Evolutionary conservation across 2,888 invertebrate species (phyloP), one percentile per base, ranked within the genome.

Genomic region (Hypena proboscidalis): DNA sequence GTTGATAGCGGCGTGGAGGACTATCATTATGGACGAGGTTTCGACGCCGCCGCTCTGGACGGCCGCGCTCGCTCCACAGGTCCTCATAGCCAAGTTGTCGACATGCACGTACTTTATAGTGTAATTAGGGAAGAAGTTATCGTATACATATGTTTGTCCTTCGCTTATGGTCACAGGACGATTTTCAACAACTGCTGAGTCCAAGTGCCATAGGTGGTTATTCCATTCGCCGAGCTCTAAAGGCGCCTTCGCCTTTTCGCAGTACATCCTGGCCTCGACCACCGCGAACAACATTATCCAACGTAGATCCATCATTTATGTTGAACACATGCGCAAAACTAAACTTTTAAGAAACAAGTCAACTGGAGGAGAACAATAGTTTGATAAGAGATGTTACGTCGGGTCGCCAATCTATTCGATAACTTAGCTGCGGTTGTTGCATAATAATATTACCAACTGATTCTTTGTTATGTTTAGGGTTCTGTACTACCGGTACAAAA

Each of bases 71-170:
- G 86, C 88, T 1, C 88, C 88, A 35, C 88, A 88, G 0, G 85
- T 74, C 29, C 56, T 76, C 0, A 80, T 71, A 0, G 88, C 87
- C 8, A 87, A 62, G 33, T 89, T 88, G 27, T 86, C 85, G 0
- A 88, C 86, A 31, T 85, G 74, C 1, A 89, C 75, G 39, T 89
- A 89, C 37, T 70, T 77, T 6, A 89, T 86, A 0, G 62, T 74
- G 45, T 77, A 68, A 2, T 76, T 79, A 0, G 84, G 82, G 50
- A 89, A 89, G 31, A 69, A 56, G 42, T 89, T 89, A 23, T 87
- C 86, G 51, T 89, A 89, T 4, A 88, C 85, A 52, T 86, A 86
- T 8, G 80, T 53, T 47, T 85, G 87, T 0, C 88, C 89, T 45
- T 86, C 85, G 14, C 33, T 72, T 10, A 81, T 71, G 0, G 80